Percentiles rank a stretch among this genome's conserved stretches.
Conservation (phyloP, 2,113 vertebrate species). For the Baryphthengus martii region DNA sequence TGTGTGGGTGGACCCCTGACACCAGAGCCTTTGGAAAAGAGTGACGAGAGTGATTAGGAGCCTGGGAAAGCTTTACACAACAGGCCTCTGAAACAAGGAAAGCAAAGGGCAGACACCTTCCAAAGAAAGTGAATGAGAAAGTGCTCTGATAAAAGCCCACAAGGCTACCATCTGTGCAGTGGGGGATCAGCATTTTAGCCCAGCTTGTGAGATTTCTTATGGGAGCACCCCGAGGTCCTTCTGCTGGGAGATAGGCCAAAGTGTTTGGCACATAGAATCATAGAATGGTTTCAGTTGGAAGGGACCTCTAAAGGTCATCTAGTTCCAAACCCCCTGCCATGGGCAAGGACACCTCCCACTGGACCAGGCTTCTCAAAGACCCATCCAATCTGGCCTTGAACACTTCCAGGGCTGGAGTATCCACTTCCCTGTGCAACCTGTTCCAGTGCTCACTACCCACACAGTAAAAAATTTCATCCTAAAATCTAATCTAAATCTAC, state of each 20-base stretch:
- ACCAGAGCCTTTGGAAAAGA: conserved; percentile 5
- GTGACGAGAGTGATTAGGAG: conserved; percentile 3
- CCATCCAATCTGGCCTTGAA: neutral
- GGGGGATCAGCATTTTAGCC: neutral
- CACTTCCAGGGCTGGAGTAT: neutral
- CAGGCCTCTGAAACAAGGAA: neutral
- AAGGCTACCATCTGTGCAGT: neutral
- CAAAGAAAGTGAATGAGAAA: neutral
- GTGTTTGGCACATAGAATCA: neutral
- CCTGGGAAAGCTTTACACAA: conserved; percentile 38
- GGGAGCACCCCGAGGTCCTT: neutral
- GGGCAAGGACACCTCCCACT: neutral
- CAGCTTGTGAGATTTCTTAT: neutral
- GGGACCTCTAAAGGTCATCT: neutral
- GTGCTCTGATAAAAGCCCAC: neutral
- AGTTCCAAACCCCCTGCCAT: neutral
- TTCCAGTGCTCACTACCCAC: neutral
- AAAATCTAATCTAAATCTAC: neutral
- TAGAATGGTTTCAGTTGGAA: neutral
- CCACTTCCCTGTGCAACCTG: neutral
- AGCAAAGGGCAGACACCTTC: neutral
- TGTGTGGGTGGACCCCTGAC: conserved; percentile 59
- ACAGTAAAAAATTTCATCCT: neutral
- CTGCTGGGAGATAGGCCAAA: neutral
- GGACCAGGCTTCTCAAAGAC: neutral